phyloP scores from a whole-genome alignment of 2,113 vertebrate species.

The Nibea coibor region DNA sequence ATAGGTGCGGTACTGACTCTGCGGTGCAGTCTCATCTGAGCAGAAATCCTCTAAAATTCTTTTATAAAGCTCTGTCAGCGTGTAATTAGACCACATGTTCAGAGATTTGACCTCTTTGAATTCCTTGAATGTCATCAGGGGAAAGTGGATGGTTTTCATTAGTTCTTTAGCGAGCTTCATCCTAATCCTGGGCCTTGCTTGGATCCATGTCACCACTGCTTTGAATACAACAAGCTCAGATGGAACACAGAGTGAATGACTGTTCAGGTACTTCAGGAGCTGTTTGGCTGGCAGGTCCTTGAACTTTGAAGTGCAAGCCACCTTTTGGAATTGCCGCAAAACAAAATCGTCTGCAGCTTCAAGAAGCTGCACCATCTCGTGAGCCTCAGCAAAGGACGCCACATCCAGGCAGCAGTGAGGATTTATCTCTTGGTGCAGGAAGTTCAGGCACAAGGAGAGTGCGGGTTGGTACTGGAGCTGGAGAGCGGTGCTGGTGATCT shows the following conservation, averaged over 20 bases:
- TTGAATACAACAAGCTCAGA: slow-evolving; percentile 89
- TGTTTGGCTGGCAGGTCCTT: slow-evolving; percentile 84
- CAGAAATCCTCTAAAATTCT: slow-evolving; percentile 65
- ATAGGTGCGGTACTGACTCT: slow-evolving; percentile 83
- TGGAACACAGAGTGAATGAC: slow-evolving; percentile 84
- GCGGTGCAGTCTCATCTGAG: slow-evolving; percentile 50
- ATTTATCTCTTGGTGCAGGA: slow-evolving; percentile 85
- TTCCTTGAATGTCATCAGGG: slow-evolving; percentile 89
- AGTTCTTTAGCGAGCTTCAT: slow-evolving; percentile 81
- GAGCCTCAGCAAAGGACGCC: slow-evolving; percentile 84
- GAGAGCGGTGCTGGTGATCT: slow-evolving; percentile 85
- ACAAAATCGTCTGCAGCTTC: slow-evolving; percentile 84
- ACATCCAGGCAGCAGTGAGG: slow-evolving; percentile 83
- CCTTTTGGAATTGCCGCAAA: slow-evolving; percentile 86
- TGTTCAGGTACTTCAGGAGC: slow-evolving; percentile 85
- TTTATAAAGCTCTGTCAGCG: slow-evolving; percentile 61
- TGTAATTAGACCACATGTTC: slow-evolving; percentile 69
- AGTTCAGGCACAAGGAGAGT: slow-evolving; percentile 86
- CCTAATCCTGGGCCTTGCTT: slow-evolving; percentile 79
- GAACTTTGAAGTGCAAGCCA: slow-evolving; percentile 86
- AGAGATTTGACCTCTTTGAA: slow-evolving; percentile 85
- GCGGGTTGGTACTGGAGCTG: slow-evolving; percentile 89
- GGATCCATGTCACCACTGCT: slow-evolving; percentile 88
- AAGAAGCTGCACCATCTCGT: slow-evolving; percentile 82
- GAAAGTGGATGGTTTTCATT: slow-evolving; percentile 87